These are phyloP conservation scores for Rhinoraja longicauda DNA, from an alignment of 2,797 vertebrate genomes.

Conservation along the genomic window DNA sequence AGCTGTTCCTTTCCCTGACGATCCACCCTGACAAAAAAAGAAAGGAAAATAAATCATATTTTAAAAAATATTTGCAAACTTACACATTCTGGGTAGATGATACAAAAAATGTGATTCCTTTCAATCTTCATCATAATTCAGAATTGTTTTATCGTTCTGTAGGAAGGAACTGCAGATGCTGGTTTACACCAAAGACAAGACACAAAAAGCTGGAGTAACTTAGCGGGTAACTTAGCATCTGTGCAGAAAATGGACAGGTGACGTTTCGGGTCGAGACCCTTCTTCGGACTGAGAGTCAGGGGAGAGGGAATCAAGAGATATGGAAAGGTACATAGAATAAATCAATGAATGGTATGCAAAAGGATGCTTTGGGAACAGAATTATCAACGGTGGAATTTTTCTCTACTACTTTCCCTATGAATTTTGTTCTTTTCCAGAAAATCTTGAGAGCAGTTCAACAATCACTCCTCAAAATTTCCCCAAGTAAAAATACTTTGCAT, in stretches of 20 bases:
- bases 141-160: background rate
- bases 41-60: background rate
- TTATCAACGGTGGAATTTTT: background rate
- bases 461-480: background rate
- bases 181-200: too few species aligned
- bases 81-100: background rate
- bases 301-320: too few species aligned
- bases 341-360: too few species aligned
- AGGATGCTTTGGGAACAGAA: too few species aligned
- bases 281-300: too few species aligned
- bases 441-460: background rate
- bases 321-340: too few species aligned
- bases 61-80: background rate
- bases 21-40: background rate
- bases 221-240: too few species aligned
- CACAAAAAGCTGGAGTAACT: too few species aligned
- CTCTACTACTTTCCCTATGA: background rate
- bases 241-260: too few species aligned
- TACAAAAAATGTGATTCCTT: background rate
- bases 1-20: constrained; percentile 21
- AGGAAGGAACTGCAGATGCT: too few species aligned
- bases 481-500: background rate
- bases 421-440: background rate
- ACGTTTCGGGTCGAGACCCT: too few species aligned
- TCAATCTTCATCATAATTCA: background rate